Evolutionary conservation across 2,888 invertebrate genomes (phyloP).

Genomic region (Diogma glabrata): DNA sequence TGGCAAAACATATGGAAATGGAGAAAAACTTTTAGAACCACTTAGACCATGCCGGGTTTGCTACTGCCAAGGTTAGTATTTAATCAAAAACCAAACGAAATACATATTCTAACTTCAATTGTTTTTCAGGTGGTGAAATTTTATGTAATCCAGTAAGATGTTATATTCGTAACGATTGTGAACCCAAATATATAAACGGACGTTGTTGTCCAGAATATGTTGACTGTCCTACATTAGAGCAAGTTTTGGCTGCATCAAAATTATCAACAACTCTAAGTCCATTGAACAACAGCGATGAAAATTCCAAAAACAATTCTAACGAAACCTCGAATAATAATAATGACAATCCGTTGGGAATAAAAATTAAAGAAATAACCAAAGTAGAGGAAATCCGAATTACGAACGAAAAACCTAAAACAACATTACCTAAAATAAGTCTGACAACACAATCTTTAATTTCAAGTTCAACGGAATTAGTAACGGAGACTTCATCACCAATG

Average conservation of each 20-base stretch:
- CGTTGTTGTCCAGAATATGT: constrained; percentile 73
- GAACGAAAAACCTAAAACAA: constrained; percentile 25
- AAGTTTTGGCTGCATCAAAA: constrained; percentile 14
- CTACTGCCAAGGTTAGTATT: constrained; percentile 52
- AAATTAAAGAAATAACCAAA: constrained; percentile 36
- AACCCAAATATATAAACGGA: constrained; percentile 56
- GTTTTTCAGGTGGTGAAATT: constrained; percentile 49
- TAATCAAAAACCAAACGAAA: too few species aligned
- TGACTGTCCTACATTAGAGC: constrained; percentile 61
- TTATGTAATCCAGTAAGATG: constrained; percentile 67
- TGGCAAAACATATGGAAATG: constrained; percentile 62
- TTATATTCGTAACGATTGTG: constrained; percentile 63
- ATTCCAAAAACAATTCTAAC: constrained; percentile 1
- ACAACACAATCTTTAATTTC: background rate
- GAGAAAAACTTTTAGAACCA: constrained; percentile 59
- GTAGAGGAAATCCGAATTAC: constrained; percentile 34
- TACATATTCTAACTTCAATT: constrained; percentile 5
- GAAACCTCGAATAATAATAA: constrained; percentile 4
- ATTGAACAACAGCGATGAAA: background rate
- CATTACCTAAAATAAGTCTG: background rate
- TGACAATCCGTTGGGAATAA: constrained; percentile 29
- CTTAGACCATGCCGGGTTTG: constrained; percentile 66
- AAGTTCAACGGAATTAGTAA: background rate
- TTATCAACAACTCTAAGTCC: background rate
- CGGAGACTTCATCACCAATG: background rate